phyloP scores from a whole-genome alignment of 1,140 invertebrate species.

The Calliopsis andreniformis region DNA sequence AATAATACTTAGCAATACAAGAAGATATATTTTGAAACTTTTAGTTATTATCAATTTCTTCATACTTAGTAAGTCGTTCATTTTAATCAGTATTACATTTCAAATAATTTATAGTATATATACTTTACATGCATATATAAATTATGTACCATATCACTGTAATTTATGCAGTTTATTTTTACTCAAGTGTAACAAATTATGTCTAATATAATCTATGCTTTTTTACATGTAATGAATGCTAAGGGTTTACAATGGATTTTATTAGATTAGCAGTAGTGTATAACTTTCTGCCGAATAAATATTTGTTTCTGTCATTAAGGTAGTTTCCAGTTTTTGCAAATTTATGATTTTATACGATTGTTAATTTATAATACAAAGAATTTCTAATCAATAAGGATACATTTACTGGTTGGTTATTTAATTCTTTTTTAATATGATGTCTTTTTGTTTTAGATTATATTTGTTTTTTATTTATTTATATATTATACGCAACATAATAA shows the following conservation, averaged over 20 bases:
- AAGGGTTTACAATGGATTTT: slow-evolving; percentile 16
- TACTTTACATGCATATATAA: slow-evolving; percentile 10
- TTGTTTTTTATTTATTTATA: not conserved
- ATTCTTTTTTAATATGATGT: not conserved
- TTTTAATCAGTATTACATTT: slow-evolving; percentile 28
- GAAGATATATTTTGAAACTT: not conserved
- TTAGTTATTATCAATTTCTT: too few species aligned
- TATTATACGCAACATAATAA: too few species aligned
- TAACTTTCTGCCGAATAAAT: slow-evolving; percentile 37
- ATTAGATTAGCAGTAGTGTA: slow-evolving; percentile 23
- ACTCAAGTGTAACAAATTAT: slow-evolving; percentile 11
- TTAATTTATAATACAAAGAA: slow-evolving; percentile 5
- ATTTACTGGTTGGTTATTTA: not conserved
- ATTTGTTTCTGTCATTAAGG: slow-evolving; percentile 24
- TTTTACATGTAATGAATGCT: slow-evolving; percentile 18
- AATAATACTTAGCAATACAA: not conserved
- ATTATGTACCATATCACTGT: slow-evolving; percentile 10
- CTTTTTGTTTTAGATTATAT: not conserved
- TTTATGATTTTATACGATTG: not conserved
- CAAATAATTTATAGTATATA: slow-evolving; percentile 18
- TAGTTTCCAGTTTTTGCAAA: slow-evolving; percentile 1
- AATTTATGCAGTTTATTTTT: slow-evolving; percentile 1
- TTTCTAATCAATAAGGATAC: slow-evolving; percentile 12
- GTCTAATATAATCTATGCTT: slow-evolving; percentile 7
- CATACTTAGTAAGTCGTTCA: not conserved